Conservation (phyloP, 2,797 vertebrate species). For the Corythornis leucogaster region DNA sequence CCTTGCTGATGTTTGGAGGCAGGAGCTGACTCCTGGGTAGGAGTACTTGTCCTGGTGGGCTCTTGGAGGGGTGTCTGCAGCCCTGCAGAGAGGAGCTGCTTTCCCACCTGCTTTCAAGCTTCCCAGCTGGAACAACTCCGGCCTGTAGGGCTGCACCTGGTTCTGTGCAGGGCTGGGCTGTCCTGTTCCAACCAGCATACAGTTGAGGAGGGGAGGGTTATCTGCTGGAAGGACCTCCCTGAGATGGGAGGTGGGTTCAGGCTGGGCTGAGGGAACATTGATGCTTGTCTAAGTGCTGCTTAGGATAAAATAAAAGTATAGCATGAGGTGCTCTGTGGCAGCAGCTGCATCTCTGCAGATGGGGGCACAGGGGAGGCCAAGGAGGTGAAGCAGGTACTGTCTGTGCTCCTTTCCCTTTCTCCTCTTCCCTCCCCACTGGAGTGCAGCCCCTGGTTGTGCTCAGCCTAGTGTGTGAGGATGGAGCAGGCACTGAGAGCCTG, state of each 20-base stretch:
- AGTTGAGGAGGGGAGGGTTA: background rate
- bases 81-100: background rate
- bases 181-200: accelerated
- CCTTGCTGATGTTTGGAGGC: background rate
- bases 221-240: background rate
- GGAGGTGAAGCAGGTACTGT: accelerated
- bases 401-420: background rate
- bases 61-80: background rate
- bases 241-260: background rate
- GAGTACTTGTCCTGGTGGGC: background rate
- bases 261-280: background rate
- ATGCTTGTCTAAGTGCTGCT: background rate
- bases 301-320: conserved; percentile 47
- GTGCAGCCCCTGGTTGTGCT: background rate
- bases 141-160: background rate
- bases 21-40: background rate
- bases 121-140: background rate
- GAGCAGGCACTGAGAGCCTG: background rate
- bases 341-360: background rate
- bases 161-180: background rate
- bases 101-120: background rate
- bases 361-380: accelerated
- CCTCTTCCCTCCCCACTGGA: background rate
- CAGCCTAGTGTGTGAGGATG: background rate
- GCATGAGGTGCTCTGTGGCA: background rate